phyloP scores from a whole-genome alignment of 2,888 invertebrate genomes.

The Flexamia atlantica region DNA sequence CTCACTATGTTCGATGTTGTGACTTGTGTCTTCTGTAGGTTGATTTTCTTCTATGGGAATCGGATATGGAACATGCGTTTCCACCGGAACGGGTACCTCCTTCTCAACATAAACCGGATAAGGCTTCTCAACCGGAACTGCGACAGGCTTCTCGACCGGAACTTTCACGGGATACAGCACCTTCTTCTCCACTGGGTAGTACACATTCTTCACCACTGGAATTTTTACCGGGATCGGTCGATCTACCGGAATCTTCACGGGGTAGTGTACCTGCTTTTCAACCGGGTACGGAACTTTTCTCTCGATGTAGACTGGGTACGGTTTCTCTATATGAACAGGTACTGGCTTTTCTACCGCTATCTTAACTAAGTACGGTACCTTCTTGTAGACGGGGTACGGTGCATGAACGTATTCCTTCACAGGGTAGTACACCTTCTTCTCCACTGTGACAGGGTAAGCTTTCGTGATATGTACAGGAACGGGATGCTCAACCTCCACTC shows the following conservation, averaged over 20 bases:
- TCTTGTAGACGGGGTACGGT: constrained; percentile 23
- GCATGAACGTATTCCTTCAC: constrained; percentile 20
- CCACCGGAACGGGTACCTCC: background rate
- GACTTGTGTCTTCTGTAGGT: background rate
- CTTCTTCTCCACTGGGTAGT: constrained; percentile 18
- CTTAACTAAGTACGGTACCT: constrained; percentile 18
- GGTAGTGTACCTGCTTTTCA: constrained; percentile 24
- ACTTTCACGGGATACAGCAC: background rate
- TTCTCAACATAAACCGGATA: constrained; percentile 33
- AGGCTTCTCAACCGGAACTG: constrained; percentile 8
- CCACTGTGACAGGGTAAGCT: constrained; percentile 12
- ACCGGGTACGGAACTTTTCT: constrained; percentile 25
- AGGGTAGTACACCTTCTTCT: constrained; percentile 25
- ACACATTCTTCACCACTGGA: background rate
- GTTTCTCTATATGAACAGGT: constrained; percentile 23
- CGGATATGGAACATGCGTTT: background rate
- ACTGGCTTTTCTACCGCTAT: constrained; percentile 23
- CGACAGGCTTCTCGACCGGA: constrained; percentile 9
- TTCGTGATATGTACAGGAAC: constrained; percentile 1
- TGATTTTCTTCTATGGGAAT: background rate
- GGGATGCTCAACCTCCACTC: constrained; percentile 10
- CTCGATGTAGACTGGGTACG: constrained; percentile 20
- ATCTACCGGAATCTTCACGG: constrained; percentile 7
- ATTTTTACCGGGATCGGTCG: constrained; percentile 2
- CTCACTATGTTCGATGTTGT: background rate